A percentile compares a stretch with the other conserved stretches of the same genome.
phyloP scores from a whole-genome alignment of 2,888 invertebrate genomes.

The Latheticus oryzae region DNA sequence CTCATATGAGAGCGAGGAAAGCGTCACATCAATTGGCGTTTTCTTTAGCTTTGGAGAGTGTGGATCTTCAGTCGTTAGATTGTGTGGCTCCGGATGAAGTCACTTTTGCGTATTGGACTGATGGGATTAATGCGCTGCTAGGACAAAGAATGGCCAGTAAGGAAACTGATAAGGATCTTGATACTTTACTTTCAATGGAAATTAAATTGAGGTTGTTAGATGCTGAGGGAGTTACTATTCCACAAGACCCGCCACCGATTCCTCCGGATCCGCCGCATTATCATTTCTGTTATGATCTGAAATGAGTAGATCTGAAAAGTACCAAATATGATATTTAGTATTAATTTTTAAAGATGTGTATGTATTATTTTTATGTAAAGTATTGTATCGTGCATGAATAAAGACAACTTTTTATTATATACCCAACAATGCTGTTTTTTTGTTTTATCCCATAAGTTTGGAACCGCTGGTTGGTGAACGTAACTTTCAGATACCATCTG shows the following conservation, averaged over 20 bases:
- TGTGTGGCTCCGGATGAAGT: conserved; percentile 93
- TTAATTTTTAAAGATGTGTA: not conserved
- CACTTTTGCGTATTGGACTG: conserved; percentile 92
- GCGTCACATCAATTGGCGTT: conserved; percentile 86
- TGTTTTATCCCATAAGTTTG: no score
- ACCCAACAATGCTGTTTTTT: no score
- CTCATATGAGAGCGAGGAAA: conserved; percentile 89
- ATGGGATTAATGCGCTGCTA: conserved; percentile 91
- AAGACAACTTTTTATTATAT: no score
- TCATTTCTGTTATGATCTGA: conserved; percentile 84
- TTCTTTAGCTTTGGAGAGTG: conserved; percentile 83
- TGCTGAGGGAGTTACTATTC: conserved; percentile 94
- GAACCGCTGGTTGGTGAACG: no score
- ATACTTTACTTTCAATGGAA: conserved; percentile 94
- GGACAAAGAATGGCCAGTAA: conserved; percentile 90
- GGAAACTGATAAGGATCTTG: conserved; percentile 88
- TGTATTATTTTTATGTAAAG: conserved; percentile 1
- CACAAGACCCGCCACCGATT: conserved; percentile 90
- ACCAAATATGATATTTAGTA: conserved; percentile 14
- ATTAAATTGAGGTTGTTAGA: conserved; percentile 93
- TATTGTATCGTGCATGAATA: conserved; percentile 2
- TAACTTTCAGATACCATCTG: no score
- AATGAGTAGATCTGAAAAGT: conserved; percentile 62
- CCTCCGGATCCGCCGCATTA: conserved; percentile 94
- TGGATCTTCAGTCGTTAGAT: conserved; percentile 83